Evolutionary conservation across 2,797 vertebrate species (phyloP), one percentile per base, ranked within the genome.

Genomic region (Chiroxiphia lanceolata): DNA sequence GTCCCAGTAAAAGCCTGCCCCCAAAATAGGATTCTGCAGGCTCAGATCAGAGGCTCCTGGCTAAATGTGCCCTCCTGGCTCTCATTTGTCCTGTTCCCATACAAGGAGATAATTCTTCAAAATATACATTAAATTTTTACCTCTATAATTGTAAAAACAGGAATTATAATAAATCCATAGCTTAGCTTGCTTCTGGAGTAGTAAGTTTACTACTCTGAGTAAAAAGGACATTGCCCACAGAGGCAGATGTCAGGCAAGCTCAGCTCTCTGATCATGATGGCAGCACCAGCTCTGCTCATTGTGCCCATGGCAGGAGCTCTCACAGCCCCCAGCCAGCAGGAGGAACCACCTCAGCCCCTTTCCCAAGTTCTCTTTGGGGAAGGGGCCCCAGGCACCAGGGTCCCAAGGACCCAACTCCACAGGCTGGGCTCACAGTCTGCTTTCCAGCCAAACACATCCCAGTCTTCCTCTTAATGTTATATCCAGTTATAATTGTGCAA

Each of bases 151-250:
- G 17, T 34, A 42, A 42, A n/a, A 31, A 0, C 44, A 67, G 38
- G 15, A 22, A 10, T 5, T 3, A 3, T 1, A 29, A 34, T 19
- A 33, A 69, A 25, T 3, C 16, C 34, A 10, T 1, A 33, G 36
- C 31, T n/a, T 15, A 18, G 21, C 20, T 44, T 45, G 25, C 27
- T 34, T 8, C 18, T 22, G 51, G 51, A 50, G 23, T 0, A 16
- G 33, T 12, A 5, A 1, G 44, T 13, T 33, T 1, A 8, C 34
- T 13, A 0, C 16, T 8, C 33, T 9, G 59, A 6, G 0, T 1
- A 6, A 19, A 34, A 18, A 34, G 33, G 70, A 11, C 21, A 0
- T 6, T 13, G 53, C 51, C 15, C 10, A 9, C 31, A 54, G 40
- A 36, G 27, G 38, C 2, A 4, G 31, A 0, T 6, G 6, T 3